Percentiles rank a stretch among this genome's conserved stretches.
Evolutionary conservation across 1,140 invertebrate species (phyloP).

Genomic region (Tetragnatha versicolor): DNA sequence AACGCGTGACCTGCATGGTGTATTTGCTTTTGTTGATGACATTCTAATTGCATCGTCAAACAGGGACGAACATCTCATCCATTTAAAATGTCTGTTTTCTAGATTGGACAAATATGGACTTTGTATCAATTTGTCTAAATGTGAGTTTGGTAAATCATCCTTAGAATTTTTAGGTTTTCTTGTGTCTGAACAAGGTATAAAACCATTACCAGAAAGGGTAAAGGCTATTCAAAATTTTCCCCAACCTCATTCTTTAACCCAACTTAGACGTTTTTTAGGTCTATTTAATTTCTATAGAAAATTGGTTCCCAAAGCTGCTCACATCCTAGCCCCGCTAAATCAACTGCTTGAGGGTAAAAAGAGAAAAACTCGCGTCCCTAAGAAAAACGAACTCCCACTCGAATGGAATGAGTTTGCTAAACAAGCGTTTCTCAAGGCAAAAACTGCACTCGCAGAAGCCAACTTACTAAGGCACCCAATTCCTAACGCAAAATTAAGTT

Average conservation of each 20-base stretch:
- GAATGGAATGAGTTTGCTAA: not conserved
- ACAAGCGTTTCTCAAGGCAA: not conserved
- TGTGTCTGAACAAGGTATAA: slow-evolving; percentile 19
- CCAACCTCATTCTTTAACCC: slow-evolving; percentile 59
- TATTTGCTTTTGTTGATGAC: slow-evolving; percentile 62
- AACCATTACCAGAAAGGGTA: slow-evolving; percentile 15
- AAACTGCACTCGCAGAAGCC: not conserved
- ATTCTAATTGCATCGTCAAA: slow-evolving; percentile 65
- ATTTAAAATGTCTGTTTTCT: slow-evolving; percentile 63
- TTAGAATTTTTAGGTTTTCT: slow-evolving; percentile 46
- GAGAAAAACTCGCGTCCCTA: not conserved
- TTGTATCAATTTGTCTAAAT: slow-evolving; percentile 58
- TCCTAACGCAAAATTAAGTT: not conserved
- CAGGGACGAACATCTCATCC: slow-evolving; percentile 60
- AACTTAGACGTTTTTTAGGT: slow-evolving; percentile 62
- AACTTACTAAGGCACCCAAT: slow-evolving; percentile 10
- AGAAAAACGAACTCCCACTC: not conserved
- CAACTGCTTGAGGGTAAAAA: slow-evolving; percentile 15
- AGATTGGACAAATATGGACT: slow-evolving; percentile 58
- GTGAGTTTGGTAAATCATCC: slow-evolving; percentile 14
- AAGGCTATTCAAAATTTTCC: slow-evolving; percentile 53
- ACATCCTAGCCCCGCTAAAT: not conserved
- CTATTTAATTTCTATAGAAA: slow-evolving; percentile 63
- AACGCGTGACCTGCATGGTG: slow-evolving; percentile 14
- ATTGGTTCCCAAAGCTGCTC: slow-evolving; percentile 30